Percentiles rank a stretch among this genome's conserved stretches.
Conservation (phyloP, 2,888 invertebrate genomes). For the Andrena hattorfiana region DNA sequence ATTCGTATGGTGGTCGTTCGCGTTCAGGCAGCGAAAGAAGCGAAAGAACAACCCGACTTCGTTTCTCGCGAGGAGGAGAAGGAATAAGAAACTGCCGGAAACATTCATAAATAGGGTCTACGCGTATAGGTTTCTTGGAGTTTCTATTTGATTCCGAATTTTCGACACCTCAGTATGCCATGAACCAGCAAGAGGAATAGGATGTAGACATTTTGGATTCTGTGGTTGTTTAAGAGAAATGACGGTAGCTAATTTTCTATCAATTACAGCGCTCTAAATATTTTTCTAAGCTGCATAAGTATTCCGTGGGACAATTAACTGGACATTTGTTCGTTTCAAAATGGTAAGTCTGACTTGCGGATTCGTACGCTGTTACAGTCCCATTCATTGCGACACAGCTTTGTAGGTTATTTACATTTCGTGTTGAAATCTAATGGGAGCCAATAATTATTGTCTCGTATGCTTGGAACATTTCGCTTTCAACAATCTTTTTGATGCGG, state of each 20-base stretch:
- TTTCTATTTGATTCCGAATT: conserved; percentile 11
- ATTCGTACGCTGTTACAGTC: neutral
- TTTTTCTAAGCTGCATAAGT: conserved; percentile 42
- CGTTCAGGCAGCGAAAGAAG: neutral
- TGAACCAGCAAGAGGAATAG: conserved; percentile 18
- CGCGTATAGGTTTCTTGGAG: neutral
- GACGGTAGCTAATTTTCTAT: conserved; percentile 53
- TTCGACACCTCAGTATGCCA: conserved; percentile 14
- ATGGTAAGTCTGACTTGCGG: conserved; percentile 59
- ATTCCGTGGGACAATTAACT: conserved; percentile 5
- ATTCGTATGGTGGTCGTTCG: neutral
- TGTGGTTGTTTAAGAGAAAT: conserved; percentile 52
- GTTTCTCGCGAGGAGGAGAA: no score
- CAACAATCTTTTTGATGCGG: neutral
- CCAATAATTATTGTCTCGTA: conserved; percentile 10
- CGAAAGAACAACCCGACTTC: no score
- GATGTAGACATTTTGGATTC: conserved; percentile 51
- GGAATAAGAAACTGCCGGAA: no score
- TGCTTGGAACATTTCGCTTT: neutral
- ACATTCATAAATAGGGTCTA: neutral
- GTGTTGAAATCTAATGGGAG: conserved; percentile 30
- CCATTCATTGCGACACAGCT: neutral
- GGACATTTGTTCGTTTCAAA: conserved; percentile 32
- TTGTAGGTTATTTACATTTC: conserved; percentile 48
- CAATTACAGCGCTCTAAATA: conserved; percentile 40